Base-by-base conservation (phyloP, 2,888 invertebrate species). In the Eupithecia subumbrata region DNA sequence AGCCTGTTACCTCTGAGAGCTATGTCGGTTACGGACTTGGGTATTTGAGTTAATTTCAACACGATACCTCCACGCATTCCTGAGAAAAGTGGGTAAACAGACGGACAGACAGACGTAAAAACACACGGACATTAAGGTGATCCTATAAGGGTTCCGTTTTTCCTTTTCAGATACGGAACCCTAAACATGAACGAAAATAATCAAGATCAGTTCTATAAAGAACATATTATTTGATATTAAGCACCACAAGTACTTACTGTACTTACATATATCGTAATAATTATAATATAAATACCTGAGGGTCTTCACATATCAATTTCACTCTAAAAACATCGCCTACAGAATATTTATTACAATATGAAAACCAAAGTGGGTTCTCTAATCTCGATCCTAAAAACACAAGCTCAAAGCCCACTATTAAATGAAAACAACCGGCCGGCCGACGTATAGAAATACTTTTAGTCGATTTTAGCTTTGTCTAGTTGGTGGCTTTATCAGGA, bases 381-480 rank as follows among this genome's bases (percentile, higher is more conserved):
- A 43, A 45, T 45, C 34, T 25, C 25, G 11, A 52, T 71, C 74
- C 68, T 74, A 74, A 74, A 74, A 74, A 66, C 71, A 74, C 74
- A 74, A 67, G 12, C 70, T 64, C n/a, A 25, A 5, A 34, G 67
- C 12, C 63, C 63, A 74, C 74, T 71, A 43, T 71, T 43, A 71
- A 74, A 56, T 18, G 48, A 74, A 70, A 70, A 73, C 48, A 63
- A 45, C 45, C 43, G 52, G 63, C 22, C 66, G 66, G 70, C 16
- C 34, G 64, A 34, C 34, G 64, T 18, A 64, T 64, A 64, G 18
- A 34, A 67, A 71, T 76, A 76, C 72, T 71, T 69, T 66, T 68
- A 75, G 72, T 76, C 68, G 76, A 79, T 75, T 76, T 69, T 71
- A 45, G 75, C 75, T 34, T 34, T 64, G 34, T 18, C 64, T 34